Evolutionary conservation across 2,797 vertebrate species (phyloP).

Genomic region (Protonibea diacanthus): DNA sequence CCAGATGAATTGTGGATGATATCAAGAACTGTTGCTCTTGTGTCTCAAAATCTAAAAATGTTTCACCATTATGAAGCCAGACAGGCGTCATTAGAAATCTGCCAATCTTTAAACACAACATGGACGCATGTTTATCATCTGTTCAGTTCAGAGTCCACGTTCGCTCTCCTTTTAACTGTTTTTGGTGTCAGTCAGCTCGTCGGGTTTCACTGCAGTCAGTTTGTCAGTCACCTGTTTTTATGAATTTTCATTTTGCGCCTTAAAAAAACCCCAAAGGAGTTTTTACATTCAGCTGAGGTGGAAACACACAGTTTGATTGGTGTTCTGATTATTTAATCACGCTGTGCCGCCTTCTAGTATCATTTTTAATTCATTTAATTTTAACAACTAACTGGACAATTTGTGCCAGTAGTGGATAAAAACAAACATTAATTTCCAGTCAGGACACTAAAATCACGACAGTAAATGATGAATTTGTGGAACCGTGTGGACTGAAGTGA

Average conservation of each 20-base stretch:
- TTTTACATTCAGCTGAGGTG: no score
- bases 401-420: neutral
- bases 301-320: no score
- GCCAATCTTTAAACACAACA: neutral
- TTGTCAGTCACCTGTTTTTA: neutral
- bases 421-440: neutral
- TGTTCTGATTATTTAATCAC: neutral
- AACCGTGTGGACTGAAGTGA: conserved; percentile 4
- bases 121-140: neutral
- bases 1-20: no score
- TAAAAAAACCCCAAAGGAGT: neutral
- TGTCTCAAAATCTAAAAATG: no score
- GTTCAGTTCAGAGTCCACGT: neutral
- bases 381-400: neutral
- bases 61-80: neutral
- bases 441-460: neutral
- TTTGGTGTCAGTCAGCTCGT: neutral
- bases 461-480: neutral
- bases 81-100: neutral
- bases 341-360: neutral
- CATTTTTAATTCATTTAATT: neutral
- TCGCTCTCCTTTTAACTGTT: neutral
- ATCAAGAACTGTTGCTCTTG: neutral
- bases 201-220: no score
- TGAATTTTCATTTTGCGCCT: neutral